phyloP scores from a whole-genome alignment of 2,797 vertebrate species.

The Triplophysa yarkandensis region DNA sequence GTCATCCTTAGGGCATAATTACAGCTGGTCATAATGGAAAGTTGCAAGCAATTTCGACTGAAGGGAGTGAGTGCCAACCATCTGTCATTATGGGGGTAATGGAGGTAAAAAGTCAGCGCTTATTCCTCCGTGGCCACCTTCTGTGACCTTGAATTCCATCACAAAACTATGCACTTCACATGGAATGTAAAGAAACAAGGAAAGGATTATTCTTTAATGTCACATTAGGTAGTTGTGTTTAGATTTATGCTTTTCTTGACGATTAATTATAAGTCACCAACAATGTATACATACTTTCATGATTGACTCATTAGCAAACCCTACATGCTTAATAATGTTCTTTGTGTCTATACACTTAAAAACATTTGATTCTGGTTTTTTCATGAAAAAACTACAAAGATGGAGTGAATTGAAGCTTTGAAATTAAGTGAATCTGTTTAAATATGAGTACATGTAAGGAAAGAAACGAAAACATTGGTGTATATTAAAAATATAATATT shows the following conservation, averaged over 20 bases:
- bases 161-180: slow-evolving; percentile 5
- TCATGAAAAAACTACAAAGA: no score
- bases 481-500: no score
- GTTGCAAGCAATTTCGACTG: slow-evolving; percentile 59
- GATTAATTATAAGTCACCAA: no score
- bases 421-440: no score
- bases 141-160: slow-evolving; percentile 51
- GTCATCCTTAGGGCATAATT: slow-evolving; percentile 46
- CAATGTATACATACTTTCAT: neutral
- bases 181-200: neutral
- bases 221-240: neutral
- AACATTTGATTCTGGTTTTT: no score
- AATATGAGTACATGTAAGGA: no score
- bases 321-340: no score
- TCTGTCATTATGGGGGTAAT: slow-evolving; percentile 54
- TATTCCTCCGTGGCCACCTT: slow-evolving; percentile 31
- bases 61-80: slow-evolving; percentile 40
- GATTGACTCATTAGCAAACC: neutral
- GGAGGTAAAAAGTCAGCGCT: slow-evolving; percentile 53
- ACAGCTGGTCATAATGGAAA: slow-evolving; percentile 51
- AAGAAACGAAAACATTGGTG: no score
- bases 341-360: no score
- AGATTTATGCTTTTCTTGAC: neutral
- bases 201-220: neutral
- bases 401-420: no score